These are phyloP conservation scores for Macrotus californicus DNA, from an alignment of 2,113 vertebrate species.

Conservation along the genomic window DNA sequence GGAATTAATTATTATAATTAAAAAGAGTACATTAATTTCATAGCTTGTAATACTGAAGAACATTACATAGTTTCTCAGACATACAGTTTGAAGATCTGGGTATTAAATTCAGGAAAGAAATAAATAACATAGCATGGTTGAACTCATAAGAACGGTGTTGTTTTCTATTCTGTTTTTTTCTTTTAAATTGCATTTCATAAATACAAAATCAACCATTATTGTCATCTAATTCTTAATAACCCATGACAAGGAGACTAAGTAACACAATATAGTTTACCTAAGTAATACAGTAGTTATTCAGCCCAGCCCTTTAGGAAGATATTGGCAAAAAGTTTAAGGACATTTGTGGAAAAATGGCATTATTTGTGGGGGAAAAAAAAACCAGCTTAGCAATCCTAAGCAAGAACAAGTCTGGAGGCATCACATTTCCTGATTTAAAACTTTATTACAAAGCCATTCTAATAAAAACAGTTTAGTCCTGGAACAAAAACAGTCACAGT, in stretches of 20 bases:
- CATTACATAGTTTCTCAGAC: background rate
- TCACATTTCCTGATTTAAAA: background rate
- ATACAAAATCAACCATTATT: background rate
- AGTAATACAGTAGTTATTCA: background rate
- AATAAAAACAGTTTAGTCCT: background rate
- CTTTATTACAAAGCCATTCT: background rate
- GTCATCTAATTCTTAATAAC: background rate
- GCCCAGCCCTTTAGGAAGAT: background rate
- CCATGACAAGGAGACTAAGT: background rate
- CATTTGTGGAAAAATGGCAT: background rate
- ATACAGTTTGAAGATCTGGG: background rate
- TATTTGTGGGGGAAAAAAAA: background rate
- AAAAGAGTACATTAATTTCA: background rate
- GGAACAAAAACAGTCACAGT: background rate
- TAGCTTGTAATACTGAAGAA: background rate
- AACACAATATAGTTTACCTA: background rate
- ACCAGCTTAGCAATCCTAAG: background rate
- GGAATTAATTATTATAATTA: background rate
- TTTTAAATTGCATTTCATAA: background rate
- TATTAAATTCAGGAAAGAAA: background rate
- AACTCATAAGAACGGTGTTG: background rate
- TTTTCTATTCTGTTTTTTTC: background rate
- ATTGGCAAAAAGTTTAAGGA: background rate
- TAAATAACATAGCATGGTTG: background rate
- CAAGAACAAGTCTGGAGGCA: background rate